phyloP scores from a whole-genome alignment of 2,113 vertebrate genomes.

The Phoenicopterus ruber region DNA sequence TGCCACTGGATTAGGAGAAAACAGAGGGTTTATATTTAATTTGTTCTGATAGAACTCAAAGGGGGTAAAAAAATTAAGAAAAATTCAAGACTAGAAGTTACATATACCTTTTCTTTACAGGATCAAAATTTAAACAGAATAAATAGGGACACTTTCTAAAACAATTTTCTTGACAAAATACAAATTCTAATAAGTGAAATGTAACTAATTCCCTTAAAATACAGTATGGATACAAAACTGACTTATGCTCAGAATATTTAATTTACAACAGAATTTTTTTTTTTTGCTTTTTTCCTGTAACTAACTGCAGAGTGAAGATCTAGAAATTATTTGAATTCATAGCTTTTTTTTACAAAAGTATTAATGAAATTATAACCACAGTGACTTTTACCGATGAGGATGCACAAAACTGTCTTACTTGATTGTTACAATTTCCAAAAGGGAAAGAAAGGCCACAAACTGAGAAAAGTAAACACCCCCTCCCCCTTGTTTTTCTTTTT shows the following conservation, averaged over 20 bases:
- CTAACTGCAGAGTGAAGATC: background rate
- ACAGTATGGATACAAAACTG: background rate
- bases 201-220: background rate
- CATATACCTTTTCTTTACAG: background rate
- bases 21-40: background rate
- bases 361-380: background rate
- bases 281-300: background rate
- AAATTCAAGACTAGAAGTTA: background rate
- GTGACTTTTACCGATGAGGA: background rate
- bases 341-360: background rate
- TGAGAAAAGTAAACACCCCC: background rate
- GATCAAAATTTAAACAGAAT: background rate
- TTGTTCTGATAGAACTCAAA: background rate
- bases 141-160: background rate
- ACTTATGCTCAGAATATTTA: background rate
- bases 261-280: background rate
- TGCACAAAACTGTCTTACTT: background rate
- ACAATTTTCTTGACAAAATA: background rate
- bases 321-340: background rate
- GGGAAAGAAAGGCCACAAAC: background rate
- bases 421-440: background rate
- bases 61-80: accelerated
- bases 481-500: background rate
- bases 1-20: background rate
- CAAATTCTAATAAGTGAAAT: background rate